These are phyloP conservation scores for Bruchidius siliquastri DNA, from an alignment of 2,888 invertebrate genomes.

Conservation along the genomic window DNA sequence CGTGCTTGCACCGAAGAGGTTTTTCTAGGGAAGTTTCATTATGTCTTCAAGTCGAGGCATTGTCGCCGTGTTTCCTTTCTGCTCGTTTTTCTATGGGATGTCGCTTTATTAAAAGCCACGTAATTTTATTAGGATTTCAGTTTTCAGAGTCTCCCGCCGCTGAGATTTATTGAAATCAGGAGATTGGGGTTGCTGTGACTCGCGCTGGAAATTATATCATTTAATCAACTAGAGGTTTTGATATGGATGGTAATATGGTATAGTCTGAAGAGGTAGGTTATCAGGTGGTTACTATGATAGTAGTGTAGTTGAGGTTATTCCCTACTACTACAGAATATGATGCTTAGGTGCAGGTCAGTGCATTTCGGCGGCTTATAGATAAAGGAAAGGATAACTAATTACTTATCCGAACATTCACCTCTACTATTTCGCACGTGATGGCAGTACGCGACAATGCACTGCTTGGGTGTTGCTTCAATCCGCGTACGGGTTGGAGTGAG, in stretches of 20 bases:
- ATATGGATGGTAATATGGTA: background rate
- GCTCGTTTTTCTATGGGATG: background rate
- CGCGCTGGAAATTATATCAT: background rate
- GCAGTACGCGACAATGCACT: no score
- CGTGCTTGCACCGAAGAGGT: background rate
- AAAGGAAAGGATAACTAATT: no score
- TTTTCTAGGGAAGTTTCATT: background rate
- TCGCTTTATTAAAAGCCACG: background rate
- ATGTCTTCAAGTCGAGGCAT: background rate
- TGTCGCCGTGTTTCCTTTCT: background rate
- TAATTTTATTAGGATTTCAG: background rate
- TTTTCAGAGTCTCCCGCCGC: background rate
- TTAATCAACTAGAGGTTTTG: background rate
- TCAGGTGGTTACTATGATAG: no score
- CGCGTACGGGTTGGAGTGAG: no score
- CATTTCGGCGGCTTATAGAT: no score
- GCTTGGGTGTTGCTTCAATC: no score
- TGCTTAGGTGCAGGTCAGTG: no score
- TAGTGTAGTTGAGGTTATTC: no score
- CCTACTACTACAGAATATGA: no score
- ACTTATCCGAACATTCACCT: no score
- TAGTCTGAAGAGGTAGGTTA: background rate
- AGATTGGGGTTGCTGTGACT: background rate
- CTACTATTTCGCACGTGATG: no score
- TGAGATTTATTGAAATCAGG: background rate